phyloP scores from a whole-genome alignment of 2,797 vertebrate species.

The Chrysocyon brachyurus region DNA sequence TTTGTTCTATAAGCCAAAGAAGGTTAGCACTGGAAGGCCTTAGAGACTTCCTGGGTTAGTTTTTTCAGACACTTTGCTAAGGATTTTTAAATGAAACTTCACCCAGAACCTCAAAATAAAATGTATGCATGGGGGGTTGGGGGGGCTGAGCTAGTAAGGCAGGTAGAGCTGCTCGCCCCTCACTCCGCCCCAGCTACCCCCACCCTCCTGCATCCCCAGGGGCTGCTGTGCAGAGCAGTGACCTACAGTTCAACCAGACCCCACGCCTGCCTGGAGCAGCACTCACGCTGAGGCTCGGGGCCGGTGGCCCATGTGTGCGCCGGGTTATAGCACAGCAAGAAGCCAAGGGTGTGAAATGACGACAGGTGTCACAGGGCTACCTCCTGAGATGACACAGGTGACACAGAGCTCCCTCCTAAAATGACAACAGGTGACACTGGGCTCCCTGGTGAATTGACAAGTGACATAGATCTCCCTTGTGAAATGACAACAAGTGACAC shows the following conservation, averaged over 20 bases:
- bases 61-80: background rate
- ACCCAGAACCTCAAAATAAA: background rate
- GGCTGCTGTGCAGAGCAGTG: background rate
- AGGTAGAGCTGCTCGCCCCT: too few species aligned
- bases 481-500: background rate
- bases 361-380: background rate
- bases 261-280: background rate
- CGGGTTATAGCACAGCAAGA: background rate
- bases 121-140: background rate
- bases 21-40: background rate
- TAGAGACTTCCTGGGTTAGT: background rate
- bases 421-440: background rate
- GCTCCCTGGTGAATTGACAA: background rate
- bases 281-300: background rate
- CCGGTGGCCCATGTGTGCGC: fast-evolving
- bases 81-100: background rate
- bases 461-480: background rate
- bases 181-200: too few species aligned
- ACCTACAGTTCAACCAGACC: background rate
- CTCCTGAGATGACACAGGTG: background rate
- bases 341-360: background rate
- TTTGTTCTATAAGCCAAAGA: background rate
- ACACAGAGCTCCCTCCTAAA: background rate
- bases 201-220: fast-evolving
- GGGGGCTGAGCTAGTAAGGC: background rate